Evolutionary conservation across 2,888 invertebrate species (phyloP).

Genomic region (Papilio elwesi): DNA sequence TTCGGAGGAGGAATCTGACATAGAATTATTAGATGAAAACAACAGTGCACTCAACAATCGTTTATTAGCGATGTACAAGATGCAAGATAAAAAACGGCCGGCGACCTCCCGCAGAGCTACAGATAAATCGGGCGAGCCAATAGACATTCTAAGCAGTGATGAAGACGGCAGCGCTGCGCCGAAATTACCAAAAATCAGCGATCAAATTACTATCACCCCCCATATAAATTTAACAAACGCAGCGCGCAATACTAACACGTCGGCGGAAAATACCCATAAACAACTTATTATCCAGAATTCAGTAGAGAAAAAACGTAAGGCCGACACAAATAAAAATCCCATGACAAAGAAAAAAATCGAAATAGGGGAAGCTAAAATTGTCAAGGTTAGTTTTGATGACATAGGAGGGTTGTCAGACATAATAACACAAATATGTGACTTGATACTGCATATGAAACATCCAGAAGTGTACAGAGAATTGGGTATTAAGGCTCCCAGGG

Average conservation of each 20-base stretch:
- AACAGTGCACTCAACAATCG: slow-evolving; percentile 88
- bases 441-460: slow-evolving; percentile 93
- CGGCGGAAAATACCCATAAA: slow-evolving; percentile 58
- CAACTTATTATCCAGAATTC: slow-evolving; percentile 59
- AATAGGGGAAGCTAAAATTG: slow-evolving; percentile 66
- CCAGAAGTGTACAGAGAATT: slow-evolving; percentile 94
- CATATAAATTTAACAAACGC: slow-evolving; percentile 60
- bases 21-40: slow-evolving; percentile 91
- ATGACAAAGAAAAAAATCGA: slow-evolving; percentile 66
- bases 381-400: slow-evolving; percentile 87
- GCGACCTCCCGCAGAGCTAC: slow-evolving; percentile 65
- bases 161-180: slow-evolving; percentile 74
- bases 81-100: slow-evolving; percentile 78
- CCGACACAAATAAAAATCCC: slow-evolving; percentile 54
- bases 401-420: slow-evolving; percentile 92
- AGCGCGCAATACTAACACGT: slow-evolving; percentile 59
- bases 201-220: slow-evolving; percentile 80
- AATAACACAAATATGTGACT: slow-evolving; percentile 87
- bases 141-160: slow-evolving; percentile 76
- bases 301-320: slow-evolving; percentile 72
- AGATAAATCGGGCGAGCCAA: slow-evolving; percentile 76
- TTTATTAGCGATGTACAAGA: slow-evolving; percentile 78
- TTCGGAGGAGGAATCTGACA: slow-evolving; percentile 86
- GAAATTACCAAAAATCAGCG: slow-evolving; percentile 78
- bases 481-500: slow-evolving; percentile 94